Evolutionary conservation across 2,113 vertebrate species (phyloP).

Genomic region (Macroglossus sobrinus): DNA sequence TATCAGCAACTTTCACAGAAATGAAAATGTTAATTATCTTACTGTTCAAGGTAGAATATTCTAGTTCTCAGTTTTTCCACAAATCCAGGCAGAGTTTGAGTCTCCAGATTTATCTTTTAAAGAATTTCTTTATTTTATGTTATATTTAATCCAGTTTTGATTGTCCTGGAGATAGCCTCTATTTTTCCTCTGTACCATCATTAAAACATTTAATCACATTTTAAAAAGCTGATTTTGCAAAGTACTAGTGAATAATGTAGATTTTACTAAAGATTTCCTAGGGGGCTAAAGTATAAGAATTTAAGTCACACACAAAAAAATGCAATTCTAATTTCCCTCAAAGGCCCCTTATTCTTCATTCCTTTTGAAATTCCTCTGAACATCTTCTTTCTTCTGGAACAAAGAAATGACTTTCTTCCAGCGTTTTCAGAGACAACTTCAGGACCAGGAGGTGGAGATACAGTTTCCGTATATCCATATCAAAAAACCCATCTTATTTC

Average conservation of each 20-base stretch:
- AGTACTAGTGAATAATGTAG: not conserved
- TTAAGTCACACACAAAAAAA: constrained; percentile 6
- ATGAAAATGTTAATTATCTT: not conserved
- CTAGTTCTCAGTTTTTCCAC: not conserved
- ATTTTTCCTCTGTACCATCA: constrained; percentile 12
- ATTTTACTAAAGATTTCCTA: constrained; percentile 19
- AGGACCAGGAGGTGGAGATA: not conserved
- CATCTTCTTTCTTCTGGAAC: not conserved
- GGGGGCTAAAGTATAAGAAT: not conserved
- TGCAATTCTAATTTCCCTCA: not conserved
- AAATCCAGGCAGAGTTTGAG: not conserved
- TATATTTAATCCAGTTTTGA: not conserved
- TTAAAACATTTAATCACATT: constrained; percentile 2
- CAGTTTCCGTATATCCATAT: not conserved
- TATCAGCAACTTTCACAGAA: not conserved
- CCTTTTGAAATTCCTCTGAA: not conserved
- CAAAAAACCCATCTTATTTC: not conserved
- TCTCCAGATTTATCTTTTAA: constrained; percentile 20
- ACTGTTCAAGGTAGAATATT: not conserved
- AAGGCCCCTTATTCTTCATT: not conserved
- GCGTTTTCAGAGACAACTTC: not conserved
- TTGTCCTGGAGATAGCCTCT: not conserved
- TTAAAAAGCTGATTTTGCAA: not conserved
- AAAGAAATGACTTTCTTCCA: not conserved
- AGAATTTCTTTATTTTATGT: constrained; percentile 20